Evolutionary conservation across 1,140 invertebrate genomes (phyloP).

Genomic region (Pseudomyrmex gracilis): DNA sequence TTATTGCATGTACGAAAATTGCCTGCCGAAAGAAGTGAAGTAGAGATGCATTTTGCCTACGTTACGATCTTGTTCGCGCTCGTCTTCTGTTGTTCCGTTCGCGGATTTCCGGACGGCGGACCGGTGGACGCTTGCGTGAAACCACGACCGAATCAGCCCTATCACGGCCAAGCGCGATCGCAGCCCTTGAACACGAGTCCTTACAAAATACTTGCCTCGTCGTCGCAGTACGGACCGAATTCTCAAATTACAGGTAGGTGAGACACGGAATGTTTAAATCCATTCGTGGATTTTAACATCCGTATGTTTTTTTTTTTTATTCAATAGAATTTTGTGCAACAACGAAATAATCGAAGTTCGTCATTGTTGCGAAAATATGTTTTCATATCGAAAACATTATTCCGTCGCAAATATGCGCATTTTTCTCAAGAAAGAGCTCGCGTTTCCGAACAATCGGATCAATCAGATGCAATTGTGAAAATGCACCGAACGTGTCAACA

Average conservation of each 20-base stretch:
- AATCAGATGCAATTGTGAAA: neutral
- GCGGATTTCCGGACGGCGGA: conserved; percentile 90
- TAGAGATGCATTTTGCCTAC: conserved; percentile 39
- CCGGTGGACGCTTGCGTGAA: conserved; percentile 92
- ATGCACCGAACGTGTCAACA: conserved; percentile 46
- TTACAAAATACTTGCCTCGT: conserved; percentile 88
- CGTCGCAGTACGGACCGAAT: conserved; percentile 88
- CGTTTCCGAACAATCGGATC: neutral
- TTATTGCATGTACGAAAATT: conserved; percentile 1
- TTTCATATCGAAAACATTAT: too few relatives aligned
- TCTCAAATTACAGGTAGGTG: conserved; percentile 87
- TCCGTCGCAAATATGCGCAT: too few relatives aligned
- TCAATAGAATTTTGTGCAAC: too few relatives aligned
- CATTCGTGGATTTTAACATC: too few relatives aligned
- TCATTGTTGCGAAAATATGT: too few relatives aligned
- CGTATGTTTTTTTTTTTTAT: too few relatives aligned
- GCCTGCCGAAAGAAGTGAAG: conserved; percentile 1
- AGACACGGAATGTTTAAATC: neutral
- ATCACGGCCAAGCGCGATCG: conserved; percentile 89
- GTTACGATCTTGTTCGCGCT: conserved; percentile 21
- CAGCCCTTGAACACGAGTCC: conserved; percentile 88
- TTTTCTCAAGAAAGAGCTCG: too few relatives aligned
- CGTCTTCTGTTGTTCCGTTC: conserved; percentile 55
- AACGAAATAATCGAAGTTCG: too few relatives aligned
- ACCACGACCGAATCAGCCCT: conserved; percentile 89